Conservation (phyloP, 2,797 vertebrate genomes). For the Cottoperca gobio region DNA sequence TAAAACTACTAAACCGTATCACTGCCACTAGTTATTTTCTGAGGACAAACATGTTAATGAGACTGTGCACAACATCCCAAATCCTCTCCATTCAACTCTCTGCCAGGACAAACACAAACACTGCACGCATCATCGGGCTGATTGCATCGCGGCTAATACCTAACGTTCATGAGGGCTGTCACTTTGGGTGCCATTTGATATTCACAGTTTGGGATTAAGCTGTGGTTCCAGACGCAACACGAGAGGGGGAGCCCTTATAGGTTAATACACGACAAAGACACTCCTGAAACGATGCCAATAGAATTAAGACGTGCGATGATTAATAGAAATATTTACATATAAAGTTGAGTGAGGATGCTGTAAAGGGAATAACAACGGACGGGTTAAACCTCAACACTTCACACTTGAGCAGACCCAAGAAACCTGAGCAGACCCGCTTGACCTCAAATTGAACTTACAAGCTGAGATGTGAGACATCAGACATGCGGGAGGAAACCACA, state of each 20-base stretch:
- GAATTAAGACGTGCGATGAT: background rate
- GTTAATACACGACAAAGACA: constrained; percentile 37
- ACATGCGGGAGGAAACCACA: constrained; percentile 36
- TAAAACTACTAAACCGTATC: background rate
- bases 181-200: constrained; percentile 53
- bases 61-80: background rate
- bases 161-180: constrained; percentile 54
- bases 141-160: constrained; percentile 48
- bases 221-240: constrained; percentile 16
- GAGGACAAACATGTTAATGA: constrained; percentile 3
- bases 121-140: constrained; percentile 33
- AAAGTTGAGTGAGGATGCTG: background rate
- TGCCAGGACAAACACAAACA: constrained; percentile 34
- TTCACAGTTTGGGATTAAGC: constrained; percentile 52
- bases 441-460: constrained; percentile 58
- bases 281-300: background rate
- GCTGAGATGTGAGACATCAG: constrained; percentile 23
- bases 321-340: background rate
- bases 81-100: background rate
- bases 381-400: constrained; percentile 21
- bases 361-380: background rate
- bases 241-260: constrained; percentile 61
- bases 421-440: constrained; percentile 53
- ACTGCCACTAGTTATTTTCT: background rate
- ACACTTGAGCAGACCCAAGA: constrained; percentile 39